Evolutionary conservation across 2,797 vertebrate species (phyloP).

Genomic region (Lacerta viridis): DNA sequence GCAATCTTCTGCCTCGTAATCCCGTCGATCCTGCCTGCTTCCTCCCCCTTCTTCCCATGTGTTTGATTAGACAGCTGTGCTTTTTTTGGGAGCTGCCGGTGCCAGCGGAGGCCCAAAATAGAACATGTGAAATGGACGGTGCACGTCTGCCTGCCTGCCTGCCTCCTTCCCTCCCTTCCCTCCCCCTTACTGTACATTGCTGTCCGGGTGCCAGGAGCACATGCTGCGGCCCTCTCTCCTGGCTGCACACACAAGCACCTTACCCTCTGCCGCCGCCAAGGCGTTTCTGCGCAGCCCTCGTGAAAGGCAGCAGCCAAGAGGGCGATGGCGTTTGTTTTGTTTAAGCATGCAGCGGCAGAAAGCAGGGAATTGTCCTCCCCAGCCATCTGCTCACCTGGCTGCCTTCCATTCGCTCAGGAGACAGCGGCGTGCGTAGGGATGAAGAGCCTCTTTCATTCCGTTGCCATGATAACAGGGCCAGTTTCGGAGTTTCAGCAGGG

Average conservation of each 20-base stretch:
- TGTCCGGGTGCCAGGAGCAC: neutral
- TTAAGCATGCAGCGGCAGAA: slow-evolving; percentile 57
- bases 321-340: slow-evolving; percentile 46
- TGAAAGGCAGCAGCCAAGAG: slow-evolving; percentile 41
- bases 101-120: neutral
- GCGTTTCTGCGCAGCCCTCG: slow-evolving; percentile 6
- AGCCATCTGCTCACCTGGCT: slow-evolving; percentile 86
- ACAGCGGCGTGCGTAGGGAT: slow-evolving; percentile 59
- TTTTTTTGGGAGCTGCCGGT: neutral
- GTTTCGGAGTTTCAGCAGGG: neutral
- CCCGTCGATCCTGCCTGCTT: neutral
- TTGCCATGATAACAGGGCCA: slow-evolving; percentile 70
- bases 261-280: neutral
- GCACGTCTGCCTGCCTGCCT: slow-evolving; percentile 1
- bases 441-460: slow-evolving; percentile 70
- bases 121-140: slow-evolving; percentile 7
- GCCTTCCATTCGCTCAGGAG: slow-evolving; percentile 78
- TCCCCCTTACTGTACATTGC: neutral
- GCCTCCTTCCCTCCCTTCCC: neutral
- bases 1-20: neutral
- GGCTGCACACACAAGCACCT: slow-evolving; percentile 16
- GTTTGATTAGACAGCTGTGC: slow-evolving; percentile 21
- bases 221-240: neutral
- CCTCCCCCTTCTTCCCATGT: neutral
- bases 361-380: slow-evolving; percentile 53